Percentiles rank a stretch among this genome's conserved stretches.
Conservation (phyloP, 2,113 vertebrate genomes). For the Rousettus leschenaultii region DNA sequence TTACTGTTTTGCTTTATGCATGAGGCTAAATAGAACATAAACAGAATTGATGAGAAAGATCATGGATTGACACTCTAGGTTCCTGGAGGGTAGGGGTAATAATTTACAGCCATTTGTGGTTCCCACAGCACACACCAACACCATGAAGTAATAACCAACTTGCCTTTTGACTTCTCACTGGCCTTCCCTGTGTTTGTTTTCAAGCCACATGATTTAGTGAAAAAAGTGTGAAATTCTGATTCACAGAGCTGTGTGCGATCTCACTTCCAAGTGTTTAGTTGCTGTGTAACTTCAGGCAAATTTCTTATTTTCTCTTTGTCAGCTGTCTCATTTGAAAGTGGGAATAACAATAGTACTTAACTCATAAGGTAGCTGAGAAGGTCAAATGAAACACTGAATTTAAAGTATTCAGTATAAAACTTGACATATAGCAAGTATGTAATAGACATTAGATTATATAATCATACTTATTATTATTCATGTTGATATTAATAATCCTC, state of each 20-base stretch:
- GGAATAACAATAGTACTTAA: not conserved
- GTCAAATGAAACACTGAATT: not conserved
- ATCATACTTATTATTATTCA: not conserved
- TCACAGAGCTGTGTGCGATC: not conserved
- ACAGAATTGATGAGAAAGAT: not conserved
- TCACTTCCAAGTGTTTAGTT: not conserved
- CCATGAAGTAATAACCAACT: not conserved
- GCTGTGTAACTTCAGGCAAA: not conserved
- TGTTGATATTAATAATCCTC: not conserved
- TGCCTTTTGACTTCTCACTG: not conserved
- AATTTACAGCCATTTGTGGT: not conserved
- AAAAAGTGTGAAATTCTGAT: not conserved
- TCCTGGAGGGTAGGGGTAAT: not conserved
- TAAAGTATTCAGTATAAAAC: not conserved
- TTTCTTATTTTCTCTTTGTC: not conserved
- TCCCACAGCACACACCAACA: not conserved
- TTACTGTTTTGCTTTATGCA: not conserved
- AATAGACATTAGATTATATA: not conserved
- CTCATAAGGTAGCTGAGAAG: not conserved
- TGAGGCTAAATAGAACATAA: not conserved
- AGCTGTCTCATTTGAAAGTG: constrained; percentile 6
- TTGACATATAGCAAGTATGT: not conserved
- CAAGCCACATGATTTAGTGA: not conserved
- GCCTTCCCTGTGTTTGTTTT: not conserved
- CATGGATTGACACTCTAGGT: not conserved